Base-by-base conservation (phyloP, 2,888 invertebrate genomes). In the Dascillus cervinus region DNA sequence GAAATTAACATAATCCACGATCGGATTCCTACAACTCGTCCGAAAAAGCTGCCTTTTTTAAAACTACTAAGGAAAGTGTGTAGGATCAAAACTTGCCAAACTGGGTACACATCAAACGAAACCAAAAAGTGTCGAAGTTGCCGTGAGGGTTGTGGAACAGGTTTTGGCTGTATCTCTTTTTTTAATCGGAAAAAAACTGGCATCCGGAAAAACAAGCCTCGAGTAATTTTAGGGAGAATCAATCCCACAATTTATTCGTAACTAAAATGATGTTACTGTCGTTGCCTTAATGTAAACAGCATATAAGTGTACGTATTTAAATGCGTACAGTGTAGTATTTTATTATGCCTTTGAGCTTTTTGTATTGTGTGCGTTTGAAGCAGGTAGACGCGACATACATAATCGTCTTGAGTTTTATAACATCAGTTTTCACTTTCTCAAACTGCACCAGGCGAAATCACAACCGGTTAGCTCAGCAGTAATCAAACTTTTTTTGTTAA, bases 81-180 rank as follows among this genome's bases (percentile, higher is more conserved):
- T 10, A 23, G 11, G 11, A 23, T 23, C 23, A 23, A 38, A 38
- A 33, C 38, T 34, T 31, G 38, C 38, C 29, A 32, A 34, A 38
- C 38, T 34, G 38, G 38, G 35, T 39, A 32, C 26, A 24, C 21
- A 22, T 31, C 21, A 19, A 32, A 20, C 21, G 36, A 39, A 36
- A 32, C 24, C 20, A 39, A 39, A 39, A 39, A 29, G 28, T 26
- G 26, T 22, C 15, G 17, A 8, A 32, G 21, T 36, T 26, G 39
- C 35, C 40, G 39, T 32, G 29, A 36, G 43, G 43, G 43, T 38
- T 40, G 40, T 40, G 22, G 29, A 43, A 43, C 43, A 37, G 43
- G 43, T 43, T 43, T 32, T 34, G 26, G 26, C n/a, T n/a, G n/a
- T 32, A 33, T 37, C 31, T 35, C 29, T 28, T 35, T 33, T 43